Conservation (phyloP, 2,888 invertebrate species). For the Trichogramma evanescens region DNA sequence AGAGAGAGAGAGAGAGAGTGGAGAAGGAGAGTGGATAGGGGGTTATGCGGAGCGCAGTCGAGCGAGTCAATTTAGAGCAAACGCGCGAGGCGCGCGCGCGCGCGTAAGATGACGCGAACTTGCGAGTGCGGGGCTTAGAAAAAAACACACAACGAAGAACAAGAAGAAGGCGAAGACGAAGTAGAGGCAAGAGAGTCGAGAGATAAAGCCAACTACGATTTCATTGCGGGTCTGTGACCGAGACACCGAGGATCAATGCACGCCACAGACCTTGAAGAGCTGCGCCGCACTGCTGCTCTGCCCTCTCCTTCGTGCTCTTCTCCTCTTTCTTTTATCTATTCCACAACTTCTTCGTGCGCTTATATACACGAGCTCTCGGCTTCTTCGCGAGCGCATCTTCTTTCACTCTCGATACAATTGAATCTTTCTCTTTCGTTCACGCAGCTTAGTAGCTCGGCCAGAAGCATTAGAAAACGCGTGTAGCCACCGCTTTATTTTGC, state of each 20-base stretch:
- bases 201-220: slow-evolving; percentile 20
- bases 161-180: background rate
- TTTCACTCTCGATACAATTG: slow-evolving; percentile 8
- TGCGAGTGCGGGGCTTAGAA: no score
- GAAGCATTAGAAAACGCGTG: no score
- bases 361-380: slow-evolving; percentile 7
- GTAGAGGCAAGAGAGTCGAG: slow-evolving; percentile 6
- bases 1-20: background rate
- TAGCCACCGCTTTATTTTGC: no score
- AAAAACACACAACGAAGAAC: no score
- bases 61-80: background rate
- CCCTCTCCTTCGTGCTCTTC: background rate
- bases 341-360: no score
- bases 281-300: slow-evolving; percentile 15
- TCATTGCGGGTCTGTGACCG: slow-evolving; percentile 43
- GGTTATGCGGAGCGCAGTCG: slow-evolving; percentile 1
- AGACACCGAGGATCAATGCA: slow-evolving; percentile 41
- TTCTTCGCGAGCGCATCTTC: slow-evolving; percentile 11
- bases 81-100: no score
- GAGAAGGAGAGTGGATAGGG: slow-evolving; percentile 2
- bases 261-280: slow-evolving; percentile 44
- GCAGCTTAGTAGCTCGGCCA: background rate
- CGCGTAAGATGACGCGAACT: no score
- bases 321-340: no score
- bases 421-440: background rate